phyloP scores from a whole-genome alignment of 1,140 invertebrate species.

The Battus philenor region DNA sequence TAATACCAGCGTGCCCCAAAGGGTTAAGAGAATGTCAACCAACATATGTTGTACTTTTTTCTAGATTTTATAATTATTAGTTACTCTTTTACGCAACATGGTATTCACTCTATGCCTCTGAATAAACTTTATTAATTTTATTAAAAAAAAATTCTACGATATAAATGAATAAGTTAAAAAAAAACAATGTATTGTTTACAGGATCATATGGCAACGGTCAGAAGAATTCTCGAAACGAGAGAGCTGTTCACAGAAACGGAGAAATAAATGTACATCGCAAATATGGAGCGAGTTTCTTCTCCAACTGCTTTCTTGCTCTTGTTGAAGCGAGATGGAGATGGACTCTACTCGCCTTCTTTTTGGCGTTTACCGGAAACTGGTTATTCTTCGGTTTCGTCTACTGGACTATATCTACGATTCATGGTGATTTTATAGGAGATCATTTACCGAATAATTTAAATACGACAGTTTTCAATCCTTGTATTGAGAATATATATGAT shows the following conservation, averaged over 20 bases:
- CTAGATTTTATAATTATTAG: too few species aligned
- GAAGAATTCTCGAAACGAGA: slow-evolving; percentile 30
- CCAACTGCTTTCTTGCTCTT: slow-evolving; percentile 87
- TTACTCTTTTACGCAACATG: too few species aligned
- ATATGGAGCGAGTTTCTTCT: slow-evolving; percentile 87
- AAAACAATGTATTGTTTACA: slow-evolving; percentile 10
- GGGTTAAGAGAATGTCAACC: too few species aligned
- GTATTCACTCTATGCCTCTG: too few species aligned
- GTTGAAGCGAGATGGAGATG: slow-evolving; percentile 96
- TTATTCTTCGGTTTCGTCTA: slow-evolving; percentile 91
- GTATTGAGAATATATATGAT: slow-evolving; percentile 85
- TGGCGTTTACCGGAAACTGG: slow-evolving; percentile 93
- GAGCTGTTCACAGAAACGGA: slow-evolving; percentile 94
- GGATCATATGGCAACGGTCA: slow-evolving; percentile 13
- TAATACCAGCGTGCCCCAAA: too few species aligned
- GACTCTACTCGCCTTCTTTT: slow-evolving; percentile 92
- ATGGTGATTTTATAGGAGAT: slow-evolving; percentile 88
- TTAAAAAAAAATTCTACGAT: background rate
- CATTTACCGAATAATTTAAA: slow-evolving; percentile 80
- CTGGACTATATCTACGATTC: slow-evolving; percentile 91
- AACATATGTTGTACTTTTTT: too few species aligned
- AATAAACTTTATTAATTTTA: background rate
- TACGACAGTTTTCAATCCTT: slow-evolving; percentile 84
- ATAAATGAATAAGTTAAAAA: too few species aligned
- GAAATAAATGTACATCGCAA: slow-evolving; percentile 92